These are phyloP conservation scores for Drosophila neocordata DNA, from an alignment of 1,140 invertebrate genomes.

Conservation along the genomic window DNA sequence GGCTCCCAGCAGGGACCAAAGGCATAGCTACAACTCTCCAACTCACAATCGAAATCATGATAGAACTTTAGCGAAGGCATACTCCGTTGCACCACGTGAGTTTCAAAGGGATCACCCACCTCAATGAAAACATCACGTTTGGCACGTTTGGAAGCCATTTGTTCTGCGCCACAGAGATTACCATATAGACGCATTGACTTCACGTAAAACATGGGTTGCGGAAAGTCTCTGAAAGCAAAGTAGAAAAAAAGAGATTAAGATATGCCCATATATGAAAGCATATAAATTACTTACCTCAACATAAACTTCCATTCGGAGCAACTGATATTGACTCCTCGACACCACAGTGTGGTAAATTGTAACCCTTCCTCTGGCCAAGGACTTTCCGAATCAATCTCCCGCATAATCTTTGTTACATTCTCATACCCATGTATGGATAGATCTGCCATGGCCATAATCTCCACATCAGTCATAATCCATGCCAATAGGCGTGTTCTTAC, in stretches of 20 bases:
- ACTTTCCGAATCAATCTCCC: conserved; percentile 91
- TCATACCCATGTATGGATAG: conserved; percentile 92
- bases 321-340: conserved; percentile 91
- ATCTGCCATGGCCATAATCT: conserved; percentile 94
- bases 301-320: conserved; percentile 93
- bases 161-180: conserved; percentile 94
- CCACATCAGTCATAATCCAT: conserved; percentile 90
- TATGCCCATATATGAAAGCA: not conserved
- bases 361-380: conserved; percentile 95
- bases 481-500: conserved; percentile 91
- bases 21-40: conserved; percentile 93
- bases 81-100: conserved; percentile 89
- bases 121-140: conserved; percentile 88
- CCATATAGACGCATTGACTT: conserved; percentile 94
- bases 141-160: conserved; percentile 90
- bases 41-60: conserved; percentile 98
- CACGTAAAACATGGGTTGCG: conserved; percentile 94
- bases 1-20: conserved; percentile 99
- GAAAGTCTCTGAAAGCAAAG: conserved; percentile 91
- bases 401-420: conserved; percentile 89
- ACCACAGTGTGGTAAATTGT: conserved; percentile 97
- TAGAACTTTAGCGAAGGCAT: conserved; percentile 98
- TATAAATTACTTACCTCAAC: conserved; percentile 83
- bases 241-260: not conserved
- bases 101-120: conserved; percentile 90